Evolutionary conservation across 2,113 vertebrate genomes (phyloP), one percentile per base, ranked within the genome.

Genomic region (Todiramphus chloris): DNA sequence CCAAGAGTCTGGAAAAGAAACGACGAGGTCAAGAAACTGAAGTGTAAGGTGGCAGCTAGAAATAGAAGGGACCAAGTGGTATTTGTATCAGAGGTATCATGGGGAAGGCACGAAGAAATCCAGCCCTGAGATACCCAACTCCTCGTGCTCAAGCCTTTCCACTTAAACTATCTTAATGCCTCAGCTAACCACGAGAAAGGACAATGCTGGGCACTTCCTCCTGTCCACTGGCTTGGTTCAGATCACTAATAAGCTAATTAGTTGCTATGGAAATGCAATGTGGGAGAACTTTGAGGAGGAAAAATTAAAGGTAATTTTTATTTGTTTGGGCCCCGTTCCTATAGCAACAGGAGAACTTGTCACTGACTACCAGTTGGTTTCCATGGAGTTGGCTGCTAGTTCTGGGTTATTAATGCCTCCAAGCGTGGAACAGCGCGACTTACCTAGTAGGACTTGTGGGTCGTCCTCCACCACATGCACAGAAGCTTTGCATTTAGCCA

Each of bases 291-390:
- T 95, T 72, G 83, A 94, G 96, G 83, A 96, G 93, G 89, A 92
- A 82, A 95, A 94, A 97, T 97, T 78, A 91, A 85, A 95, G 95
- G 94, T 97, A 93, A 96, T 97, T 95, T 95, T 93, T 97, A 95
- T 95, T 97, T 97, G 96, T 97, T 96, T 97, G 87, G 89, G 85
- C 82, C 94, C 69, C 62, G 96, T 97, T 97, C 94, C 96, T 95
- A 97, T 95, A 97, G 96, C 90, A 97, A 97, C 94, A 62, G 84
- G 82, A 88, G 85, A 94, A 91, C 84, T 94, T 96, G 95, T 95
- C 92, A 90, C 56, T 12, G 63, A 97, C 67, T 96, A 94, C 87
- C 89, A 87, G 93, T 92, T 96, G 96, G 92, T 95, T 97, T 97
- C 96, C 95, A 96, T 96, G 96, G 96, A 95, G 95, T 94, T 94